Percentiles rank a stretch among this genome's conserved stretches.
These are phyloP conservation scores for Epinotia bilunana DNA, from an alignment of 2,888 invertebrate species.

Conservation along the genomic window DNA sequence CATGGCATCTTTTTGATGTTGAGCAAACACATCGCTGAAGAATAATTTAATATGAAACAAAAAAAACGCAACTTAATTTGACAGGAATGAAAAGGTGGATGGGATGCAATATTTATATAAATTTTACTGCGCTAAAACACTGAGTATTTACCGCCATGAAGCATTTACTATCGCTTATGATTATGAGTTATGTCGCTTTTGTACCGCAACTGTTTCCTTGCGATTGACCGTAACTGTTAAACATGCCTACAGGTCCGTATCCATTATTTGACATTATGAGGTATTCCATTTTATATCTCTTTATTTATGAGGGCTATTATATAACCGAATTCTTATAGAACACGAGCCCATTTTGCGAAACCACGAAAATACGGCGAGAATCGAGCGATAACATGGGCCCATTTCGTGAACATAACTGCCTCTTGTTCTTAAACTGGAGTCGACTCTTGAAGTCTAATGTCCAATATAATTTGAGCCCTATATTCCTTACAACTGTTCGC, in stretches of 20 bases:
- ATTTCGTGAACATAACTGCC: not conserved
- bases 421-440: not conserved
- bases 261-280: not conserved
- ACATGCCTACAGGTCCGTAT: not conserved
- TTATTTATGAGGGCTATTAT: slow-evolving; percentile 2
- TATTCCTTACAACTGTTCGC: not conserved
- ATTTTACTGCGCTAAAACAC: too few species aligned
- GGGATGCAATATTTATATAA: too few species aligned
- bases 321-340: not conserved
- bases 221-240: not conserved
- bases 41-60: too few species aligned
- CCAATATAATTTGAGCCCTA: not conserved
- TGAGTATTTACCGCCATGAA: too few species aligned
- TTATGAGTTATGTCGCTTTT: not conserved
- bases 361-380: not conserved
- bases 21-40: not conserved
- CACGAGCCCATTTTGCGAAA: slow-evolving; percentile 1
- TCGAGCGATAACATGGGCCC: not conserved
- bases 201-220: not conserved
- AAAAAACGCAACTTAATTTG: too few species aligned
- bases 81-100: too few species aligned
- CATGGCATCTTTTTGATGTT: not conserved
- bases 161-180: too few species aligned
- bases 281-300: not conserved
- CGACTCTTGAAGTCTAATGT: not conserved